Evolutionary conservation across 2,888 invertebrate species (phyloP), one percentile per base, ranked within the genome.

Genomic region (Xestoiulus laeticollis): DNA sequence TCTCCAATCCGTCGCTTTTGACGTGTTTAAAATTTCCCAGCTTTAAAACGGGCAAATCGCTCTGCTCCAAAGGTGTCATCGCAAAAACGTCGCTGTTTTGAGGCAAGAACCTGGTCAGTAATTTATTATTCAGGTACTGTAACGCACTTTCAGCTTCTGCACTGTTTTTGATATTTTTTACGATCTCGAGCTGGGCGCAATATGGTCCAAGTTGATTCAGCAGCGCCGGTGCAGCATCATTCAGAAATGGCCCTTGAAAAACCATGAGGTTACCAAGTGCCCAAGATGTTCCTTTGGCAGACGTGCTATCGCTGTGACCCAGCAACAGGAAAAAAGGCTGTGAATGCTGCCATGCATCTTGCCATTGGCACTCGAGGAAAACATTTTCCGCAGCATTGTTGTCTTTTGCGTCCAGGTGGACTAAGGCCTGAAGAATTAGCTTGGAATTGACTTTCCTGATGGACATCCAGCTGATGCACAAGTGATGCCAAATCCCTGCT

Each of bases 391-490:
- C 16, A 5, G 6, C 0, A 26, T 48, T 19, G 26, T n/a, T 26
- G 16, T 85, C 30, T 44, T 38, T 30, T n/a, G 38, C n/a, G 16
- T 44, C 43, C 8, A 44, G 19, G 22, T 33, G 43, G 22, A 44
- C 8, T 3, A 22, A 43, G 38, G 43, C 22, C 16, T 30, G 30
- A 3, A 44, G 8, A 26, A 43, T 16, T 1, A 44, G n/a, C 22
- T 16, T 44, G 26, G 30, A 43, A 12, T 44, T 85, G 0, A 43
- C 19, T 12, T 84, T 84, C 5, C 32, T 19, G 32, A 33, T n/a
- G 38, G 32, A 26, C 84, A 84, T 38, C 84, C 84, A 84, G n/a
- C 84, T 84, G 5, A 84, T n/a, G 84, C 84, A 84, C 32, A 84
- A 4, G 43, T 85, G 85, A 38, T 43, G 85, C 48, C 85, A 43